phyloP scores from a whole-genome alignment of 2,888 invertebrate species.

The Endotricha flammealis region DNA sequence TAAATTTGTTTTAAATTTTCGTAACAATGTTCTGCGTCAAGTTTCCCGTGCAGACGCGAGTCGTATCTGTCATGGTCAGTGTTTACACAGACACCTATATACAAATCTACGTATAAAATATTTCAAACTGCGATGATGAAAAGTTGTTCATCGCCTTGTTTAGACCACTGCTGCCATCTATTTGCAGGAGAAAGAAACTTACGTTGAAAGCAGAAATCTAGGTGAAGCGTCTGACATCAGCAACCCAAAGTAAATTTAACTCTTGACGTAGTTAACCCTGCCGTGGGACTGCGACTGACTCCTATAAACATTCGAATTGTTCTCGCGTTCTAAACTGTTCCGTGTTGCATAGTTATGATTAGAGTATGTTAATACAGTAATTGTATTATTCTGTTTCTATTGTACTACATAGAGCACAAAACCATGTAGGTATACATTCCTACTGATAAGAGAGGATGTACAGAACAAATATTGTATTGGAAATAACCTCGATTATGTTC shows the following conservation, averaged over 20 bases:
- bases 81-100: constrained; percentile 1
- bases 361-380: too few species aligned
- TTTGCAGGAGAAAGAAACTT: constrained; percentile 51
- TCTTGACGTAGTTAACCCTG: constrained; percentile 62
- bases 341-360: too few species aligned
- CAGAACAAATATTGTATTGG: too few species aligned
- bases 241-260: constrained; percentile 71
- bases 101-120: background rate
- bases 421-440: too few species aligned
- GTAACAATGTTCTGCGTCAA: too few species aligned
- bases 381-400: too few species aligned
- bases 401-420: too few species aligned
- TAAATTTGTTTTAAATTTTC: too few species aligned
- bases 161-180: constrained; percentile 60
- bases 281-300: constrained; percentile 39
- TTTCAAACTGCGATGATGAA: constrained; percentile 13
- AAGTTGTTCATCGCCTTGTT: constrained; percentile 35
- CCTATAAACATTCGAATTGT: constrained; percentile 50
- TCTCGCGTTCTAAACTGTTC: constrained; percentile 32
- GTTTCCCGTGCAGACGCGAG: background rate
- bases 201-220: constrained; percentile 61
- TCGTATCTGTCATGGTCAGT: background rate
- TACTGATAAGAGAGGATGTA: too few species aligned
- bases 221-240: constrained; percentile 76
- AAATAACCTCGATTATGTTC: too few species aligned